Percentiles rank a stretch among this genome's conserved stretches.
Evolutionary conservation across 2,888 invertebrate species (phyloP).

Genomic region (Pomacea canaliculata): DNA sequence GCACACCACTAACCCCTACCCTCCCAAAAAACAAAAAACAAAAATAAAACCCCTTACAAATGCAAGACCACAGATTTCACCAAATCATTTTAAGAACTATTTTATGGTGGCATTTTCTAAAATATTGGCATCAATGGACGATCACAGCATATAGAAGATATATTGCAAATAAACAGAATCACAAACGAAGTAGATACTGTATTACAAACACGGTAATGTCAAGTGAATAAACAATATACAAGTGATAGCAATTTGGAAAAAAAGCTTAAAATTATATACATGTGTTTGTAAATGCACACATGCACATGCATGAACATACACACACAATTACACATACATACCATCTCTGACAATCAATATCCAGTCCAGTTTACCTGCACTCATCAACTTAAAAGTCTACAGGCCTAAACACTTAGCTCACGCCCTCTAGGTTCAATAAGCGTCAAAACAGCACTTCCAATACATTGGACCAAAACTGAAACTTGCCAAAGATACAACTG

Average conservation of each 20-base stretch:
- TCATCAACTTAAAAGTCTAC: no score
- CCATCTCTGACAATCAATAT: neutral
- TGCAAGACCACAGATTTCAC: neutral
- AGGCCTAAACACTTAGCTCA: no score
- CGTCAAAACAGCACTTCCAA: no score
- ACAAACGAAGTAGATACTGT: neutral
- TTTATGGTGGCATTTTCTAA: neutral
- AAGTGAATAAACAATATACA: neutral
- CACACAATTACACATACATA: neutral
- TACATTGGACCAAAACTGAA: no score
- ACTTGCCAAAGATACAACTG: no score
- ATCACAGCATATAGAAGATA: constrained; percentile 4
- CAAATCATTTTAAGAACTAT: neutral
- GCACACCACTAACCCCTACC: no score
- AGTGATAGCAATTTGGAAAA: no score
- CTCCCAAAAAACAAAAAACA: neutral
- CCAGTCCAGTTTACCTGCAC: no score
- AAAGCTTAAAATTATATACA: no score
- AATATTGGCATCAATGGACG: constrained; percentile 10
- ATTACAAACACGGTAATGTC: no score
- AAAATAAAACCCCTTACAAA: neutral
- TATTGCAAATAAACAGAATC: neutral
- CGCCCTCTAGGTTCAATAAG: no score
- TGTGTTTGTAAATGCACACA: no score
- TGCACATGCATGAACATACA: neutral